Evolutionary conservation across 2,113 vertebrate species (phyloP), one percentile per base, ranked within the genome.

Genomic region (Cervus canadensis): DNA sequence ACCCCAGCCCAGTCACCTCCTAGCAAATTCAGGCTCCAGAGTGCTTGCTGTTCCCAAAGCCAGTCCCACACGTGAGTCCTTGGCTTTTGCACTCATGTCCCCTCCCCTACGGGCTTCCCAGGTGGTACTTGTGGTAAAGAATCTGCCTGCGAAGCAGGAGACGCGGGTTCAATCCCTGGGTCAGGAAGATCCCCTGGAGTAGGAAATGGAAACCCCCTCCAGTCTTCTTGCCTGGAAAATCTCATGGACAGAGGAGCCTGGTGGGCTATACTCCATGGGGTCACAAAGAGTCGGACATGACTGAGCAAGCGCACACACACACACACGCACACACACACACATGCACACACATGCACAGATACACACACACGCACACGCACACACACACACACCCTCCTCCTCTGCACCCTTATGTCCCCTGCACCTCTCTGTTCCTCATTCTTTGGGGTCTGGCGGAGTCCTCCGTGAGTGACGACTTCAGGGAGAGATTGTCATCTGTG

Each of bases 251-350:
- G 21, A 14, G 12, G 21, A 43, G 40, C 23, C 36, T 26, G 71
- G n/a, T 71, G n/a, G 67, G 67, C 67, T 71, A 40, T 10, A 23
- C n/a, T 71, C 19, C 67, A 71, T 40, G 67, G 67, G 23, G 12
- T 43, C 23, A 0, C 23, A 76, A 40, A 71, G 71, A 76, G 71
- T 76, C 6, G 2, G 23, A 43, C 36, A 76, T 0, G 1, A 43
- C 12, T 43, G 36, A 76, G 23, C 1, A 11, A 3, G n/a, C 19
- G 1, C 14, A 17, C 60, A 15, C 30, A 4, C 7, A 3, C 62
- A 8, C 16, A 9, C 64, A n/a, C 17, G 36, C 64, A 40, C 33
- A n/a, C 33, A 36, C 64, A 23, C 67, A 36, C 3, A 1, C 62
- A 8, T 7, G 4, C 64, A n/a, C 17, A 71, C n/a, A 71, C 33